Base-by-base conservation (phyloP, 2,113 vertebrate species). In the Myiagra hebetior region DNA sequence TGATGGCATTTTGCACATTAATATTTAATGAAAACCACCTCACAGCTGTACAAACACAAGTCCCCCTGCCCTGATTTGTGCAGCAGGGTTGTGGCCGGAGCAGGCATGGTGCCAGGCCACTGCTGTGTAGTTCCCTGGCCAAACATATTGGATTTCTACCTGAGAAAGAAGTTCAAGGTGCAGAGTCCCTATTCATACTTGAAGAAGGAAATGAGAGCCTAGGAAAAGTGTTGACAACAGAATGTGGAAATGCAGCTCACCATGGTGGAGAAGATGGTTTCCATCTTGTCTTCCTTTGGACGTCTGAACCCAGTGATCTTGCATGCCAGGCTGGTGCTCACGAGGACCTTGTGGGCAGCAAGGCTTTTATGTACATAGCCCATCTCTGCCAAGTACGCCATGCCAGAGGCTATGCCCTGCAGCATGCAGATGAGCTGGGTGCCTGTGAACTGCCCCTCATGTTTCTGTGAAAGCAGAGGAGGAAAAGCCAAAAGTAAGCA, bases 331-430 rank as follows among this genome's bases (percentile, higher is more conserved):
- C 97, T 98, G 63, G 97, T 97, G 97, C 98, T 99, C 60, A 99
- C 98, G 3, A 99, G 98, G 44, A 99, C 98, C 52, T 99, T 99
- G 96, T 99, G 99, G 47, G 99, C 99, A 0, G 99, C 99, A 23
- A 99, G 98, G 59, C 98, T 98, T 78, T 98, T 99, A 95, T 99
- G 99, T 7, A 99, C 91, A 9, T 99, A 99, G 93, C 99, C 99
- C 99, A 99, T 99, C 97, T 99, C 99, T 1, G 99, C 99, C 94
- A 99, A 97, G 94, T 99, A 99, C 81, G 98, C 99, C 99, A 99
- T 99, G 93, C 99, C 99, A 1, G 99, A 99, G 2, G 99, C 98
- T 42, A 99, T 98, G 10, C 98, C 98, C 1, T 98, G 98, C 97
- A 99, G 96, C 98, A 99, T 97, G 90, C 98, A 98, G 93, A 99